phyloP scores from a whole-genome alignment of 2,113 vertebrate genomes.

The Chauna torquata region DNA sequence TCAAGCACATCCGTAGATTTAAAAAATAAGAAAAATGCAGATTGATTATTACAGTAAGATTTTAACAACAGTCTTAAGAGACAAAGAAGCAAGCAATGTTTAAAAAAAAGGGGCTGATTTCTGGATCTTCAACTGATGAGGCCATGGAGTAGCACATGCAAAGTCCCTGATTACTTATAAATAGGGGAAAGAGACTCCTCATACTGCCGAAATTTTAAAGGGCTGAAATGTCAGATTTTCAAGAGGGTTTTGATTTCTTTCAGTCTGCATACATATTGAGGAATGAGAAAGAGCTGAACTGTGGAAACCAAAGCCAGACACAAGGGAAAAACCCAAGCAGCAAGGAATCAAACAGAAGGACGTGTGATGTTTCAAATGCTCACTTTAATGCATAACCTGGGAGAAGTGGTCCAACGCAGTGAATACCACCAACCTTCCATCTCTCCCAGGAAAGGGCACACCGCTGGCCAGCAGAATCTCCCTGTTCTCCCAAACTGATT shows the following conservation, averaged over 20 bases:
- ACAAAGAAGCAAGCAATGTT: not conserved
- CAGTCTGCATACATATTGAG: not conserved
- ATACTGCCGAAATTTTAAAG: not conserved
- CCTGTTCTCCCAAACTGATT: not conserved
- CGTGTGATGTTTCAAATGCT: not conserved
- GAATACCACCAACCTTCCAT: not conserved
- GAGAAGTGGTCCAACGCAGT: not conserved
- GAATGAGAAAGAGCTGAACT: not conserved
- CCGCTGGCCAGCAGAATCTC: not conserved
- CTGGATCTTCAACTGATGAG: not conserved
- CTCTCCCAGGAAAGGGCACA: not conserved
- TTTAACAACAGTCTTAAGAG: not conserved
- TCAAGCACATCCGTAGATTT: not conserved
- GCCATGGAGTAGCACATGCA: not conserved
- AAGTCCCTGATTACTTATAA: not conserved
- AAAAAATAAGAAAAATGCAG: not conserved
- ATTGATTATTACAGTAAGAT: not conserved
- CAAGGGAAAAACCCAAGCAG: not conserved
- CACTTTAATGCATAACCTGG: not conserved
- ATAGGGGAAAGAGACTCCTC: not conserved
- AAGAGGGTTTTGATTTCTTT: constrained; percentile 4
- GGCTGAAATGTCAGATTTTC: not conserved
- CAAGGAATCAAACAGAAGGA: not conserved
- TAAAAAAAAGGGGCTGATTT: constrained; percentile 9
- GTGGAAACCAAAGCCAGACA: not conserved